Base-by-base conservation (phyloP, 2,888 invertebrate genomes). In the Scaptomyza polygonia region DNA sequence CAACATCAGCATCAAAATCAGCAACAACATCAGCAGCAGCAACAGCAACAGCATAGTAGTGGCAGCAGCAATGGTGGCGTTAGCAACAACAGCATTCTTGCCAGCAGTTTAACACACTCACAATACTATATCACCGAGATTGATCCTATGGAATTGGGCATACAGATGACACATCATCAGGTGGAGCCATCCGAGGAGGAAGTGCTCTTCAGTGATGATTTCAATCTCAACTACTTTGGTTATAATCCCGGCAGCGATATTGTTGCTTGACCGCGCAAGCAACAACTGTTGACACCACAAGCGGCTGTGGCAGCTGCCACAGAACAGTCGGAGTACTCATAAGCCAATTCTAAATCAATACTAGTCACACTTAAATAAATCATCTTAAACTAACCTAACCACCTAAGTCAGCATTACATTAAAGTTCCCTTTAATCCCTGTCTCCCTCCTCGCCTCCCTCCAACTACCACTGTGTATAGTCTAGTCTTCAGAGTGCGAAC, bases 211-310 rank as follows among this genome's bases (percentile, higher is more conserved):
- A 91, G 89, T 67, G 92, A 92, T 70, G 92, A 92, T 16, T 92
- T 92, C 68, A 92, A 92, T 87, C 88, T 92, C 56, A 92, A 91
- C 66, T 92, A 92, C 79, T 91, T 91, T 82, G 89, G 91, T 47
- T 91, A 91, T 57, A 91, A 89, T 82, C 74, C 90, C 16, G 88
- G 87, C 34, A 91, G 82, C 67, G 92, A 92, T 66, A 91, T 92
- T 70, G 90, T 91, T 76, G 91, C 92, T 84, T 92, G 91, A 92
- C 91, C 89, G 69, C 73, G 69, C 42, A 69, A 62, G 3, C 64
- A 25, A 36, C 51, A 44, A 49, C 48, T 34, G n/a, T 34, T 49
- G 30, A 55, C 14, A 32, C 14, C 52, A 62, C 39, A 16, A 39
- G 18, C 57, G n/a, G 36, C 42, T 21, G 48, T 45, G 36, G 44